These are phyloP conservation scores for Aleiodes alternator DNA, from an alignment of 2,888 invertebrate genomes.

Conservation along the genomic window DNA sequence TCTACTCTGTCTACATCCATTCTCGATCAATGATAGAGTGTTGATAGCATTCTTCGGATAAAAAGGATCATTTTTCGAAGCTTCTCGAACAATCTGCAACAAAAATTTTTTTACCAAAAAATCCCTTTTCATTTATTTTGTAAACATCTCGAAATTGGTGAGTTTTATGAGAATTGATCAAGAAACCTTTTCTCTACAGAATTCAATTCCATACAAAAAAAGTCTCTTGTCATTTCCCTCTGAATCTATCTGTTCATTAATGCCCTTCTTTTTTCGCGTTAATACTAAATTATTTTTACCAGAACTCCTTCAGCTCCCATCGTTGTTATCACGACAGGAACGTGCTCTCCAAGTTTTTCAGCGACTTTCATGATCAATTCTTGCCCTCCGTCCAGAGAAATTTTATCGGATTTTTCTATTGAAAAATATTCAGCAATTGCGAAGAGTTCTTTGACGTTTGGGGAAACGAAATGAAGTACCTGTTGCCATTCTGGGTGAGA, in stretches of 20 bases:
- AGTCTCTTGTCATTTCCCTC: too few species aligned
- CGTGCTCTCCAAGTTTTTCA: slow-evolving; percentile 56
- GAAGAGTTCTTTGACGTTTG: slow-evolving; percentile 87
- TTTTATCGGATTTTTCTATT: slow-evolving; percentile 26
- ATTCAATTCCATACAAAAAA: too few species aligned
- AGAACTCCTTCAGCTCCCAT: slow-evolving; percentile 68
- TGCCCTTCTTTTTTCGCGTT: neutral
- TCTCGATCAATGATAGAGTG: neutral
- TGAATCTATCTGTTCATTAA: too few species aligned
- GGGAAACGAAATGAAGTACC: slow-evolving; percentile 82
- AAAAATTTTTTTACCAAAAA: slow-evolving; percentile 31
- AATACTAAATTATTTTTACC: slow-evolving; percentile 56
- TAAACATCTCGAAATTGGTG: too few species aligned
- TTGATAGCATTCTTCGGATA: slow-evolving; percentile 3
- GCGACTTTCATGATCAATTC: slow-evolving; percentile 57
- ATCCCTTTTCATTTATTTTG: neutral
- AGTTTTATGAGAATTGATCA: too few species aligned
- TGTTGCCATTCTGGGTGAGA: slow-evolving; percentile 69
- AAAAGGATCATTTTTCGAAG: slow-evolving; percentile 37
- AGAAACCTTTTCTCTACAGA: too few species aligned
- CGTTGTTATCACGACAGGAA: slow-evolving; percentile 70
- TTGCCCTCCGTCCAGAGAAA: slow-evolving; percentile 47
- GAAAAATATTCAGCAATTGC: slow-evolving; percentile 79
- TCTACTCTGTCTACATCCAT: slow-evolving; percentile 59
- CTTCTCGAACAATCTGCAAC: slow-evolving; percentile 49